phyloP scores from a whole-genome alignment of 2,888 invertebrate genomes.

The Plusia festucae region DNA sequence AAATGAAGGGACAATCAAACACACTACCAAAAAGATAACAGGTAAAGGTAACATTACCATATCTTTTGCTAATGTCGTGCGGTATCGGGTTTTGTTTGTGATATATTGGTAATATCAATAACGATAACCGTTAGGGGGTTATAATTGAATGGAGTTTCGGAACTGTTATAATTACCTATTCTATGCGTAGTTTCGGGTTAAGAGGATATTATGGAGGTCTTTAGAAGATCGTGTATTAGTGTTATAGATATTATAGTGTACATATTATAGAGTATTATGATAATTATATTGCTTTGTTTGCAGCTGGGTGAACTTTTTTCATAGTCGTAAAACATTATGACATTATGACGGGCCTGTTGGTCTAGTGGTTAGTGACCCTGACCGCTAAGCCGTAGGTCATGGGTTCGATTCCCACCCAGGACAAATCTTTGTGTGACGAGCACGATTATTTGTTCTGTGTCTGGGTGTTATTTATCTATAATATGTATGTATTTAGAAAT shows the following conservation, averaged over 20 bases:
- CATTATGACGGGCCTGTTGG: too few species aligned
- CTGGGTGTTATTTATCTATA: too few species aligned
- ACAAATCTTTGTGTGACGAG: too few species aligned
- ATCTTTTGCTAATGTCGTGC: neutral
- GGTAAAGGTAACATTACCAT: neutral
- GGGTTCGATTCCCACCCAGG: too few species aligned
- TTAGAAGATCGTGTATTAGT: neutral
- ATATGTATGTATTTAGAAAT: too few species aligned
- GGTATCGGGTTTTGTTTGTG: conserved; percentile 45
- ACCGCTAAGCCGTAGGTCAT: too few species aligned
- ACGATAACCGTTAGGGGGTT: conserved; percentile 44
- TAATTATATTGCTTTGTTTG: too few species aligned
- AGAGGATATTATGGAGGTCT: conserved; percentile 21
- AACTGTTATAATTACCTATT: conserved; percentile 41
- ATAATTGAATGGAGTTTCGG: conserved; percentile 45
- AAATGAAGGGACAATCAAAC: neutral
- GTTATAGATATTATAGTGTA: neutral
- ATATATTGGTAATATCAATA: conserved; percentile 50
- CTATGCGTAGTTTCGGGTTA: conserved; percentile 41
- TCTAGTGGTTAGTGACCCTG: too few species aligned
- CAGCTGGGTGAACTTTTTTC: too few species aligned
- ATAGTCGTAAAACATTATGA: too few species aligned
- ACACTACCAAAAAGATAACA: neutral
- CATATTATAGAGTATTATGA: too few species aligned
- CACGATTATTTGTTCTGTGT: too few species aligned